Evolutionary conservation across 2,888 invertebrate genomes (phyloP), one percentile per base, ranked within the genome.

Genomic region (Artemia sinica): DNA sequence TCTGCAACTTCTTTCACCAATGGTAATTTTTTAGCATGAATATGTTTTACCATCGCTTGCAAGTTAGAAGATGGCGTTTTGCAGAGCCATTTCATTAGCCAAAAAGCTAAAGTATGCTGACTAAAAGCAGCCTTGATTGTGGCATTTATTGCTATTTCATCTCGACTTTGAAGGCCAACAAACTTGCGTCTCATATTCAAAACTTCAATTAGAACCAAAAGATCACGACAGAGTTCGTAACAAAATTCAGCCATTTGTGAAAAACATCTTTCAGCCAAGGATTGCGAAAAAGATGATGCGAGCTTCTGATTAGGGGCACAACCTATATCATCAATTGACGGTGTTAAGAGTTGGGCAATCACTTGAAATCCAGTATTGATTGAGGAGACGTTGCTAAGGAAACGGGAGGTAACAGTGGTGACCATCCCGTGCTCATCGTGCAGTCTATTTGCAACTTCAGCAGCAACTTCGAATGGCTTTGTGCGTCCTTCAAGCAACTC

Each of bases 181-280:
- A 58, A 58, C 58, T 58, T 58, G 14, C 58, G 58, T 58, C 18
- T 58, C 58, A 58, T 14, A 18, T 58, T 58, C 58, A 58, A 58
- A n/a, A 58, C 14, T 8, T n/a, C n/a, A 18, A 58, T 58, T 8
- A 58, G n/a, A 58, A 58, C 18, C 18, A 58, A 18, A n/a, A 58
- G 18, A 9, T 58, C 58, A n/a, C 58, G 58, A 58, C 58, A 58
- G 8, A 58, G 58, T n/a, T n/a, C 58, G 58, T 58, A 58, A 18
- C 58, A 18, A 18, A 58, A 58, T 18, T 58, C 14, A 9, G 18
- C 2, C n/a, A 58, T 58, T 18, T 58, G 58, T 18, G 58, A n/a
- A 8, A 18, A 58, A 18, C 58, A 58, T 58, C 18, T 58, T 18
- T 58, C 58, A 14, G 58, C 58, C 58, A 58, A 18, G 14, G n/a